phyloP scores from a whole-genome alignment of 2,888 invertebrate species.

The Molanna angustata region DNA sequence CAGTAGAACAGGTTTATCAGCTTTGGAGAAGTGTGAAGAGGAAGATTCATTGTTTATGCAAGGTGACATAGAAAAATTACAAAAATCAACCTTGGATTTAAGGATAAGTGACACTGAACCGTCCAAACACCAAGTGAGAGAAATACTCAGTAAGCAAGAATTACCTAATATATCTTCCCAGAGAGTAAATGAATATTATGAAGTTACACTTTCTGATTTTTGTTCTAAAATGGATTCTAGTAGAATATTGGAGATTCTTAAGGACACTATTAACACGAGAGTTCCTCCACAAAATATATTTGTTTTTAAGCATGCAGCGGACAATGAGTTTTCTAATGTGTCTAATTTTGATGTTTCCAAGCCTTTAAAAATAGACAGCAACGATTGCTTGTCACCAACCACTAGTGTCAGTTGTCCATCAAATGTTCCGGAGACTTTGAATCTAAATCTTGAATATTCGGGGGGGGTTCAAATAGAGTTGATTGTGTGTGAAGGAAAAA shows the following conservation, averaged over 20 bases:
- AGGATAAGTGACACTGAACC: constrained; percentile 28
- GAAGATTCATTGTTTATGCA: constrained; percentile 36
- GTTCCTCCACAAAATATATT: constrained; percentile 65
- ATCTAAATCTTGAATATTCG: constrained; percentile 69
- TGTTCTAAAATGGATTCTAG: constrained; percentile 77
- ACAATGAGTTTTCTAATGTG: constrained; percentile 43
- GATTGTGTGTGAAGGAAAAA: constrained; percentile 71
- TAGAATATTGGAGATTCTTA: constrained; percentile 76
- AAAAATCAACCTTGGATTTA: constrained; percentile 49
- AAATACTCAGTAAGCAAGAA: constrained; percentile 20
- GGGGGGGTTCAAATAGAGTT: constrained; percentile 85
- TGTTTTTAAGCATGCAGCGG: constrained; percentile 20
- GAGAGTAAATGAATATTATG: constrained; percentile 53
- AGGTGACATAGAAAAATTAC: constrained; percentile 47
- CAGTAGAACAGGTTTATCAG: constrained; percentile 41
- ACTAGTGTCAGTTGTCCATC: constrained; percentile 4
- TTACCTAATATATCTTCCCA: constrained; percentile 18
- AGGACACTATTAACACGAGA: constrained; percentile 73
- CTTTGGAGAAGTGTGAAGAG: constrained; percentile 44
- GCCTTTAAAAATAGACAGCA: constrained; percentile 34
- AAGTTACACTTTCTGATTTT: constrained; percentile 74
- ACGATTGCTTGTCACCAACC: constrained; percentile 1
- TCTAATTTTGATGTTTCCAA: constrained; percentile 24
- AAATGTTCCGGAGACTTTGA: constrained; percentile 47
- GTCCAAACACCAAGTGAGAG: background rate